Conservation (phyloP, 2,797 vertebrate species). For the Chromis chromis region DNA sequence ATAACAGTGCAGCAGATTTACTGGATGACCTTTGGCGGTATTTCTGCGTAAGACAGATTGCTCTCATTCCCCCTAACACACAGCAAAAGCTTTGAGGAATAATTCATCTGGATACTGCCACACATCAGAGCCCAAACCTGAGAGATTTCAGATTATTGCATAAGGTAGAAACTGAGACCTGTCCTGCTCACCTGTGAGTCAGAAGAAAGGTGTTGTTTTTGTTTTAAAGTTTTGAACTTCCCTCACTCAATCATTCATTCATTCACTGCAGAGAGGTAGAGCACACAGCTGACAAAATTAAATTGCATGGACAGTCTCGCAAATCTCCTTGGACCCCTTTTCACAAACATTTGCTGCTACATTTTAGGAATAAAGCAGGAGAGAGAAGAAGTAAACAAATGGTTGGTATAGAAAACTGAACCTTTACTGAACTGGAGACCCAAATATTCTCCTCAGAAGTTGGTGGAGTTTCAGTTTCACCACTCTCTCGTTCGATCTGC, state of each 20-base stretch:
- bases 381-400: neutral
- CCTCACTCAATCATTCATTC: conserved; percentile 1
- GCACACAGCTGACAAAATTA: conserved; percentile 5
- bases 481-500: neutral
- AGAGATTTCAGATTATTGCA: conserved; percentile 65
- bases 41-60: conserved; percentile 35
- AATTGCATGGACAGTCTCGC: neutral
- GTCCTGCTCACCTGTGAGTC: conserved; percentile 43
- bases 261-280: neutral
- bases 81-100: conserved; percentile 40
- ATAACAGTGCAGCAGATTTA: conserved; percentile 32
- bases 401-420: neutral
- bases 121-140: conserved; percentile 35
- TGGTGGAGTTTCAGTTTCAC: neutral
- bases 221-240: conserved; percentile 32
- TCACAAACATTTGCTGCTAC: neutral
- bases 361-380: neutral
- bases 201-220: conserved; percentile 39
- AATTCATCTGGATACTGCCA: conserved; percentile 31
- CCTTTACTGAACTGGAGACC: neutral
- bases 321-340: neutral
- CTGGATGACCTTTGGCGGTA: conserved; percentile 40
- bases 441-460: neutral
- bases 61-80: conserved; percentile 14
- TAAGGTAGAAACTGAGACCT: conserved; percentile 42